A percentile compares a stretch with the other conserved stretches of the same genome.
Conservation (phyloP, 2,113 vertebrate species). For the Tragelaphus strepsiceros region DNA sequence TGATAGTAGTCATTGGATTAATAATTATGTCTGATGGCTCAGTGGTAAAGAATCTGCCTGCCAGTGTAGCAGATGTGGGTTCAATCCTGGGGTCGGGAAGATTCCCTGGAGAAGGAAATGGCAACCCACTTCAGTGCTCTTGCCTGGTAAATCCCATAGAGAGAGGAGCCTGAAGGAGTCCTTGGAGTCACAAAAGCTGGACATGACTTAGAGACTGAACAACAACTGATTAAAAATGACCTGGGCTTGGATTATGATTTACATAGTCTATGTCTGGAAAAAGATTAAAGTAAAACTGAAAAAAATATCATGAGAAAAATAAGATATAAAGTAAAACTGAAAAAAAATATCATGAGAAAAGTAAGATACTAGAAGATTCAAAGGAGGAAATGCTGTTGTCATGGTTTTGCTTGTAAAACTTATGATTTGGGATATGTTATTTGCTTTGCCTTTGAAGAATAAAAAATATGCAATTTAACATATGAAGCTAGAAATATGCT, state of each 20-base stretch:
- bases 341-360: background rate
- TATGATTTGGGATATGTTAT: background rate
- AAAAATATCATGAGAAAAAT: background rate
- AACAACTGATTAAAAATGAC: background rate
- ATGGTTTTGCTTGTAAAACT: background rate
- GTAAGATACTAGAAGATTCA: background rate
- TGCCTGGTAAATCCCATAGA: background rate
- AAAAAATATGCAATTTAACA: background rate
- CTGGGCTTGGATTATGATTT: background rate
- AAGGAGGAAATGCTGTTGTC: background rate
- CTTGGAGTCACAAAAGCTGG: background rate
- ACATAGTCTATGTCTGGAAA: background rate
- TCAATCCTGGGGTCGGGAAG: accelerated
- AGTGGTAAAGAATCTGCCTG: background rate
- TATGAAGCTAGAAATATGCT: background rate
- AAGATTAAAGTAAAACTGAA: background rate
- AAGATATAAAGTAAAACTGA: background rate
- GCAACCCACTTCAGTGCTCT: background rate
- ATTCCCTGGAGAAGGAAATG: background rate
- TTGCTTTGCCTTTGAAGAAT: background rate
- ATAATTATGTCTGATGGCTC: background rate
- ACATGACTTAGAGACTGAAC: background rate
- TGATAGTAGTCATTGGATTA: background rate
- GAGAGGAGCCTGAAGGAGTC: background rate
- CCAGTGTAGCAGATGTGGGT: background rate